These are phyloP conservation scores for Noctua comes DNA, from an alignment of 2,888 invertebrate species.

Conservation along the genomic window DNA sequence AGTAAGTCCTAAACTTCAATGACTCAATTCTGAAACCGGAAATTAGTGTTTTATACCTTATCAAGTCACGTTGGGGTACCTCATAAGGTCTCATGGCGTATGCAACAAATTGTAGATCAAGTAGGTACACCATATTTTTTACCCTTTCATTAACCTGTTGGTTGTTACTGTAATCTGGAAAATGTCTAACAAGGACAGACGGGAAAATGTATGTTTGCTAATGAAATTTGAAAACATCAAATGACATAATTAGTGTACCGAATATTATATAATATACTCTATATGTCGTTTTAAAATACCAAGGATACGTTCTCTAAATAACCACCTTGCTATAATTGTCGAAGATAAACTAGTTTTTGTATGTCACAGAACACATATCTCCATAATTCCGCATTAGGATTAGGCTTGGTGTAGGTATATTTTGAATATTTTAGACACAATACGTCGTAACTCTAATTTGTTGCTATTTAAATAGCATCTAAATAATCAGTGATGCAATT, in stretches of 20 bases:
- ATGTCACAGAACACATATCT: slow-evolving; percentile 4
- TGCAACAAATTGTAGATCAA: background rate
- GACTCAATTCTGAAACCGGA: background rate
- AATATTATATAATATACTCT: background rate
- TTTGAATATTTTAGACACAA: background rate
- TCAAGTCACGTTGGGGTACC: background rate
- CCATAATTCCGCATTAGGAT: background rate
- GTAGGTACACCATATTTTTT: background rate
- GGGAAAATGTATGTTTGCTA: slow-evolving; percentile 20
- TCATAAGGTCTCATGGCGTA: background rate
- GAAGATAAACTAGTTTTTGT: slow-evolving; percentile 9
- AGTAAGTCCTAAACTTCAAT: background rate
- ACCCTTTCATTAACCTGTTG: background rate
- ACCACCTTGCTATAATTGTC: background rate
- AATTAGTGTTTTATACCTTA: background rate
- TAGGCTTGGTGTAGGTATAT: background rate
- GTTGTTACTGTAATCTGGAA: slow-evolving; percentile 11
- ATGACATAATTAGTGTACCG: background rate
- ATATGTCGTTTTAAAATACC: background rate
- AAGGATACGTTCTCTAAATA: background rate
- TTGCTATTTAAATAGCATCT: background rate
- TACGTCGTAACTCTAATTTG: background rate
- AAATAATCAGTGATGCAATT: slow-evolving; percentile 54
- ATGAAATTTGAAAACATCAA: slow-evolving; percentile 17
- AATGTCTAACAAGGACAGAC: slow-evolving; percentile 16